Percentiles rank a stretch among this genome's conserved stretches.
phyloP scores from a whole-genome alignment of 2,888 invertebrate genomes.

The Arctia plantaginis region DNA sequence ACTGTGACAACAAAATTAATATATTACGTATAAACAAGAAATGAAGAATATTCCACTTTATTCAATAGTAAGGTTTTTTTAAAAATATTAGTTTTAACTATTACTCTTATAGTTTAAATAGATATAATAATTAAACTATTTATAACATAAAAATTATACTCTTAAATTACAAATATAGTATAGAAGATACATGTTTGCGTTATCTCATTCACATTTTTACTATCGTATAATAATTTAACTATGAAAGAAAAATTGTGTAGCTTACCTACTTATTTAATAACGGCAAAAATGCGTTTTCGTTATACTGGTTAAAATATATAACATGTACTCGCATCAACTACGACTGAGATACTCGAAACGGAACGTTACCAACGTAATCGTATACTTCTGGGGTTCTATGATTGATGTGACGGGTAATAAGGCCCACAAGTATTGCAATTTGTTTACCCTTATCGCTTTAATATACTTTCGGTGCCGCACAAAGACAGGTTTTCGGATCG shows the following conservation, averaged over 20 bases:
- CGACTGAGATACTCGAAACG: slow-evolving; percentile 61
- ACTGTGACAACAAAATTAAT: neutral
- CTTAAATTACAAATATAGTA: neutral
- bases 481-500: slow-evolving; percentile 74
- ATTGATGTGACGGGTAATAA: slow-evolving; percentile 86
- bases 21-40: neutral
- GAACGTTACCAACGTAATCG: slow-evolving; percentile 64
- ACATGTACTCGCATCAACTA: slow-evolving; percentile 30
- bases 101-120: neutral
- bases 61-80: neutral
- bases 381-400: slow-evolving; percentile 78
- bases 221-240: neutral
- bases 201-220: neutral
- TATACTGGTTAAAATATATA: slow-evolving; percentile 23
- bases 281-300: neutral
- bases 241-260: neutral
- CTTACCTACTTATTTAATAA: neutral
- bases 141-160: neutral
- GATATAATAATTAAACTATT: neutral
- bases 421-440: slow-evolving; percentile 84
- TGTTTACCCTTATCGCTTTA: slow-evolving; percentile 84
- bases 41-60: too few species aligned
- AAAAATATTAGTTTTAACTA: neutral
- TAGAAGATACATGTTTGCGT: neutral
- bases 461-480: slow-evolving; percentile 70